Evolutionary conservation across 2,113 vertebrate genomes (phyloP).

Genomic region (Zeus faber): DNA sequence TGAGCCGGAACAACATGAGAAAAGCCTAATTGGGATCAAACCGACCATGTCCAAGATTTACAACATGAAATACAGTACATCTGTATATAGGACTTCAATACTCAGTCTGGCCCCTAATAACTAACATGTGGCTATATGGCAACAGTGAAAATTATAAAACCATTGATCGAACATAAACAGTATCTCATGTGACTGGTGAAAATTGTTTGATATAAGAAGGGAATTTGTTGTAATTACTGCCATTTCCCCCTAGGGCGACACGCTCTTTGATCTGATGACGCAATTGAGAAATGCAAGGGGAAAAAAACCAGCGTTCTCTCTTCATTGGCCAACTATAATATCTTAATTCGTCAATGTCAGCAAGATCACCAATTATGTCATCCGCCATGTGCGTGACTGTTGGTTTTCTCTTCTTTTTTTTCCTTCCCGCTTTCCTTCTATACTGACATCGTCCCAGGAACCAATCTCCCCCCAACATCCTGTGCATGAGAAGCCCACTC

Average conservation of each 20-base stretch:
- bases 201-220: slow-evolving; percentile 3
- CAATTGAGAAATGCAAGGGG: not conserved
- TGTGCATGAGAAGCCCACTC: slow-evolving; percentile 35
- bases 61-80: slow-evolving; percentile 15
- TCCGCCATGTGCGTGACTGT: slow-evolving; percentile 55
- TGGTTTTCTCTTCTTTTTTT: slow-evolving; percentile 16
- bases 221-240: slow-evolving; percentile 13
- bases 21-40: no score
- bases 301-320: not conserved
- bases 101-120: slow-evolving; percentile 39
- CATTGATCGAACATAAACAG: slow-evolving; percentile 2
- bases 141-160: slow-evolving; percentile 19
- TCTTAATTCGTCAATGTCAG: slow-evolving; percentile 20
- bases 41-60: slow-evolving; percentile 6
- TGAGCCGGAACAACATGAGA: no score
- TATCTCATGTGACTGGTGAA: slow-evolving; percentile 2
- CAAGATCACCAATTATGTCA: slow-evolving; percentile 1
- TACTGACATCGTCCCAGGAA: slow-evolving; percentile 26
- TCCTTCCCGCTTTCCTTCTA: slow-evolving; percentile 16
- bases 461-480: slow-evolving; percentile 50
- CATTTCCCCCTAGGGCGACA: not conserved
- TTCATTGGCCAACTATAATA: not conserved
- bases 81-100: slow-evolving; percentile 3
- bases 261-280: not conserved
- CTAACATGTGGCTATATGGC: slow-evolving; percentile 34